These are phyloP conservation scores for Engraulis encrasicolus DNA, from an alignment of 2,113 vertebrate species.

Conservation along the genomic window DNA sequence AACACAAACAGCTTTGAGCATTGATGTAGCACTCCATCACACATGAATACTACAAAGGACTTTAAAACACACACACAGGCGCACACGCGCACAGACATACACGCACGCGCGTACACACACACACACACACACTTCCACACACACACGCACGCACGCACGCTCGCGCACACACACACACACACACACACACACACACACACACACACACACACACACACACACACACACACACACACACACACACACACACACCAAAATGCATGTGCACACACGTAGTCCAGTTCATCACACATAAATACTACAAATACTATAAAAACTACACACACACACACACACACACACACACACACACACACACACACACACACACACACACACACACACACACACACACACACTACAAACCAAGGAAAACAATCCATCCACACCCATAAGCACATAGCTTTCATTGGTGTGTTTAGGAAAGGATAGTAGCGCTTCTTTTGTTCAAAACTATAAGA, in stretches of 20 bases:
- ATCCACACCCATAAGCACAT: too few species aligned
- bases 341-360: constrained; percentile 2
- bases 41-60: constrained; percentile 3
- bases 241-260: too few species aligned
- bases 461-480: too few species aligned
- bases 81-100: background rate
- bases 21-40: constrained; percentile 9
- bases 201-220: background rate
- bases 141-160: background rate
- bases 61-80: background rate
- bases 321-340: too few species aligned
- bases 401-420: too few species aligned
- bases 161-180: background rate
- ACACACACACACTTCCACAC: background rate
- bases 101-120: background rate
- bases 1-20: constrained; percentile 5
- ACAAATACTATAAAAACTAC: too few species aligned
- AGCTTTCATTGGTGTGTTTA: too few species aligned
- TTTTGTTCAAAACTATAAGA: too few species aligned
- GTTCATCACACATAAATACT: too few species aligned
- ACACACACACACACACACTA: constrained; percentile 25
- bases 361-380: background rate
- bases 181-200: background rate
- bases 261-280: too few species aligned
- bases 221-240: background rate